phyloP scores from a whole-genome alignment of 2,888 invertebrate species.

The Clitarchus hookeri region DNA sequence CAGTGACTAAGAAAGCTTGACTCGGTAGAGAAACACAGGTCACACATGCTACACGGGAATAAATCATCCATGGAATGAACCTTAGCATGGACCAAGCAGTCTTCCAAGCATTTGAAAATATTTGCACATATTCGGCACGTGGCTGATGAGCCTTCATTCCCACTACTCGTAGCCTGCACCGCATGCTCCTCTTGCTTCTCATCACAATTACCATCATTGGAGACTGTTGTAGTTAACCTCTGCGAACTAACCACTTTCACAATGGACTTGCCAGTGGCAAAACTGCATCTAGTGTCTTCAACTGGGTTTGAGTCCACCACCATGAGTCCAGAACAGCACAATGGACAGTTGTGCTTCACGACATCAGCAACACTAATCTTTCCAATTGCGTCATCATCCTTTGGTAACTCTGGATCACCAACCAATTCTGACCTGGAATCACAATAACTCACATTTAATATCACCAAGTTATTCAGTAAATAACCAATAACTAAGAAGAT shows the following conservation, averaged over 20 bases:
- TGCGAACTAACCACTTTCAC: background rate
- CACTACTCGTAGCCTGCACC: background rate
- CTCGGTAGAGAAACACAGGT: slow-evolving; percentile 34
- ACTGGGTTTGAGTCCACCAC: background rate
- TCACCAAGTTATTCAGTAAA: too few species aligned
- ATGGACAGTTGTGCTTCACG: background rate
- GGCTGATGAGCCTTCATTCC: background rate
- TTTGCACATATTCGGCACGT: slow-evolving; percentile 37
- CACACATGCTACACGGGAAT: slow-evolving; percentile 39
- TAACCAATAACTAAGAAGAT: too few species aligned
- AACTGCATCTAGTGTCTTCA: background rate
- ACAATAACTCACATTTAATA: background rate
- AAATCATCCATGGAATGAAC: slow-evolving; percentile 32
- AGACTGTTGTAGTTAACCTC: background rate
- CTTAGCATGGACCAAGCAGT: slow-evolving; percentile 35
- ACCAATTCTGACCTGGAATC: background rate
- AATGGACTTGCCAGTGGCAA: background rate
- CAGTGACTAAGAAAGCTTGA: slow-evolving; percentile 34
- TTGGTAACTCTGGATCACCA: background rate
- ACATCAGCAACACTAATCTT: background rate
- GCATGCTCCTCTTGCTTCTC: slow-evolving; percentile 1
- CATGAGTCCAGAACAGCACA: background rate
- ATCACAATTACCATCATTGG: background rate
- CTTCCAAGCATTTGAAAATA: slow-evolving; percentile 34
- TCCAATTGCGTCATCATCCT: background rate